Conservation (phyloP, 2,113 vertebrate species). For the Amphilophus citrinellus region DNA sequence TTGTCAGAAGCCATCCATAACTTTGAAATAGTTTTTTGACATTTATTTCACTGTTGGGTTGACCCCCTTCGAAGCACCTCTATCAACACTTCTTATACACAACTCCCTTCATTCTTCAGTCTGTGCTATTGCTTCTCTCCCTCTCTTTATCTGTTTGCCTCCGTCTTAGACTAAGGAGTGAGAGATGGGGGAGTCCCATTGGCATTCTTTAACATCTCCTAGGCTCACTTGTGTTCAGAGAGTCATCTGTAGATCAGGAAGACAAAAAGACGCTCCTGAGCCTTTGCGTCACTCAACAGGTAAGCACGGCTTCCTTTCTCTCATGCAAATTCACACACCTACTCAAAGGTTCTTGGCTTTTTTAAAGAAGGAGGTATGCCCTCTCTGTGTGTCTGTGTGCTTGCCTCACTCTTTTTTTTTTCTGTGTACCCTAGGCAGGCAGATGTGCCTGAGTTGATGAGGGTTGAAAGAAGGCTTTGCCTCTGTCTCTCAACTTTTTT, state of each 20-base stretch:
- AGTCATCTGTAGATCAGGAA: slow-evolving; percentile 74
- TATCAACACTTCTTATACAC: slow-evolving; percentile 16
- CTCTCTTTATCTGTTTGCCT: slow-evolving; percentile 62
- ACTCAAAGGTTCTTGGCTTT: slow-evolving; percentile 69
- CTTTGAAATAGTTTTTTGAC: slow-evolving; percentile 11
- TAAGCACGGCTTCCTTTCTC: slow-evolving; percentile 68
- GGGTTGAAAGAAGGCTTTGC: slow-evolving; percentile 72
- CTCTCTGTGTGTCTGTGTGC: slow-evolving; percentile 41
- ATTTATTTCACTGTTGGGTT: slow-evolving; percentile 21
- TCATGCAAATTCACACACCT: slow-evolving; percentile 73
- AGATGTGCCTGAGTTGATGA: slow-evolving; percentile 62
- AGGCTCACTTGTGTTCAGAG: slow-evolving; percentile 71
- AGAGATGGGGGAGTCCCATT: slow-evolving; percentile 67
- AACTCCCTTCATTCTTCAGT: slow-evolving; percentile 39
- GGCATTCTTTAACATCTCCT: slow-evolving; percentile 74
- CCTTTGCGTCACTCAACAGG: slow-evolving; percentile 78
- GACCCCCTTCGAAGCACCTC: slow-evolving; percentile 35
- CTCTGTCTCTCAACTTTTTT: slow-evolving; percentile 59
- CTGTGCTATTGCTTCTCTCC: slow-evolving; percentile 27
- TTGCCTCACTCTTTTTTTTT: slow-evolving; percentile 46
- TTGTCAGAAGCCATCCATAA: not conserved
- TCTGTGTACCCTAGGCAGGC: slow-evolving; percentile 66
- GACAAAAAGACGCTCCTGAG: slow-evolving; percentile 74
- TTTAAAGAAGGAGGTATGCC: slow-evolving; percentile 33
- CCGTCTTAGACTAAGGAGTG: slow-evolving; percentile 63